Evolutionary conservation across 2,797 vertebrate genomes (phyloP).

Genomic region (Tamandua tetradactyla): DNA sequence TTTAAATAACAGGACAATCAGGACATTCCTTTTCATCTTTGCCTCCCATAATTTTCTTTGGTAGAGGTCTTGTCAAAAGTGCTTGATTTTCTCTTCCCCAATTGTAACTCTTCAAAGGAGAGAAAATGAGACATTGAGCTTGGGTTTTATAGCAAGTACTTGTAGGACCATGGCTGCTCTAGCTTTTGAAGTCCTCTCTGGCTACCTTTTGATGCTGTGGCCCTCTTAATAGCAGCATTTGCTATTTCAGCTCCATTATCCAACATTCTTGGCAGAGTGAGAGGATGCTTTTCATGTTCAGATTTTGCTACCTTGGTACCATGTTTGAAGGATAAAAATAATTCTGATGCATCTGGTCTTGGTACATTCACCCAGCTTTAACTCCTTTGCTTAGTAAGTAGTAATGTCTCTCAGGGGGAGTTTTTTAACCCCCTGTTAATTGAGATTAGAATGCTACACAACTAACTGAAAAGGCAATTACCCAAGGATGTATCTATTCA

Average conservation of each 20-base stretch:
- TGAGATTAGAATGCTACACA: background rate
- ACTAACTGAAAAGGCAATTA: background rate
- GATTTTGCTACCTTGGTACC: constrained; percentile 81
- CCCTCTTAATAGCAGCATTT: constrained; percentile 94
- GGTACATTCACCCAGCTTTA: constrained; percentile 75
- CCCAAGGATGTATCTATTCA: background rate
- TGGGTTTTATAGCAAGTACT: constrained; percentile 85
- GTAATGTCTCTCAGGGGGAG: constrained; percentile 49
- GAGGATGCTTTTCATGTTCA: constrained; percentile 92
- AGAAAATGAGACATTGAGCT: constrained; percentile 94
- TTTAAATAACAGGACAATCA: constrained; percentile 88
- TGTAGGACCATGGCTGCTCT: constrained; percentile 81
- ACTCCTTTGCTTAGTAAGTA: constrained; percentile 78
- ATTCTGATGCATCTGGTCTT: constrained; percentile 78
- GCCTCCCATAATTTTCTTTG: constrained; percentile 91
- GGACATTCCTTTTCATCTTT: constrained; percentile 95
- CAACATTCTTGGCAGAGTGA: constrained; percentile 87
- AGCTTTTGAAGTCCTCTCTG: constrained; percentile 93
- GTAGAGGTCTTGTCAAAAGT: constrained; percentile 87
- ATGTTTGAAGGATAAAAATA: constrained; percentile 84
- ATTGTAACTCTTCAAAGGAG: constrained; percentile 98
- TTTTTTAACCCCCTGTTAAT: too few relatives aligned
- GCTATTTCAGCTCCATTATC: constrained; percentile 91
- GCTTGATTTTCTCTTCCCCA: constrained; percentile 91
- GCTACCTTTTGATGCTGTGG: constrained; percentile 92